A percentile compares a stretch with the other conserved stretches of the same genome.
Evolutionary conservation across 1,140 invertebrate species (phyloP).

Genomic region (Doryteuthis pealeii): DNA sequence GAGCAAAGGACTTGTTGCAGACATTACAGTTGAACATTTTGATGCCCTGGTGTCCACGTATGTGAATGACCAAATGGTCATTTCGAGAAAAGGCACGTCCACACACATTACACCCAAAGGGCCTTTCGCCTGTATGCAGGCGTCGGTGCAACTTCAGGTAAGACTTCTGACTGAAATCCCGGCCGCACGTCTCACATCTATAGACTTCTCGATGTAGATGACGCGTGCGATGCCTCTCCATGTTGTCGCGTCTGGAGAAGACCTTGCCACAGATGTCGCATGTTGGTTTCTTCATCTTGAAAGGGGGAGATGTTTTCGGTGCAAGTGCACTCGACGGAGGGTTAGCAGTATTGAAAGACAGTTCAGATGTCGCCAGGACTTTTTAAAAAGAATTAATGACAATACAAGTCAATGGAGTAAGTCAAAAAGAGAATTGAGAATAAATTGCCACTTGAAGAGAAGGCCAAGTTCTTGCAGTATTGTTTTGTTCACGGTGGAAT

Average conservation of each 20-base stretch:
- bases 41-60: slow-evolving; percentile 33
- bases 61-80: slow-evolving; percentile 15
- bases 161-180: slow-evolving; percentile 20
- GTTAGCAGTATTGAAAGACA: too few relatives aligned
- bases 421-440: too few relatives aligned
- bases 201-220: neutral
- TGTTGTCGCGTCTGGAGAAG: neutral
- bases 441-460: too few relatives aligned
- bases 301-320: too few relatives aligned
- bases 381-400: too few relatives aligned
- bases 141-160: slow-evolving; percentile 88
- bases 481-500: too few relatives aligned
- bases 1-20: slow-evolving; percentile 96
- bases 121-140: slow-evolving; percentile 22
- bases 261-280: slow-evolving; percentile 1
- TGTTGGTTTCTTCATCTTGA: neutral
- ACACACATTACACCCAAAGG: slow-evolving; percentile 62
- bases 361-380: too few relatives aligned
- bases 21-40: slow-evolving; percentile 74
- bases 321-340: too few relatives aligned
- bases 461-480: too few relatives aligned
- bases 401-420: too few relatives aligned
- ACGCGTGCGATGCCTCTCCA: neutral
- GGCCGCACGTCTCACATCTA: slow-evolving; percentile 73
- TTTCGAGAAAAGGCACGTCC: slow-evolving; percentile 57